Evolutionary conservation across 2,797 vertebrate genomes (phyloP), one percentile per base, ranked within the genome.

Genomic region (Lacerta agilis): DNA sequence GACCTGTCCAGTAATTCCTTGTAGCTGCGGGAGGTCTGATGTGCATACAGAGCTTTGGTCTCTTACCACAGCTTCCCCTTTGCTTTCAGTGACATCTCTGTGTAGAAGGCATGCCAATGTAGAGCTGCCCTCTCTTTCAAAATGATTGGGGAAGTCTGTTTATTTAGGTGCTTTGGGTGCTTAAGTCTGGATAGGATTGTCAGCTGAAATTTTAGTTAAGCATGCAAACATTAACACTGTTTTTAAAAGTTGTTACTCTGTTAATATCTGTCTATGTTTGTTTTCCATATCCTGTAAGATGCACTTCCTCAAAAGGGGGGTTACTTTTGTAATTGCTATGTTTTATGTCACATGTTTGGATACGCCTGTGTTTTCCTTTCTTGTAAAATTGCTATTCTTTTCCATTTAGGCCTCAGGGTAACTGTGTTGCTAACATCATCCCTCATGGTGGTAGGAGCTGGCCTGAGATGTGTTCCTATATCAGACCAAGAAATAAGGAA

Each of bases 361-460:
- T 64, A 43, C 76, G 76, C 18, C 5, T 1, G 23, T 72, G 73
- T 81, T 75, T 87, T 0, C 49, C 73, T 7, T 89, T 84, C 73
- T 38, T 92, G 77, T 78, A 87, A 76, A 41, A 85, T 90, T 9
- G 58, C 58, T 25, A 2, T 81, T 88, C 85, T 45, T 90, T 94
- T 93, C 10, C 1, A 87, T 82, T 29, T 92, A 99, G 99, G 99
- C 95, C 96, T 99, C 91, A 97, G 99, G 79, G 94, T 97, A 1
- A 98, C 98, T 15, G 97, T 99, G 87, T 97, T 99, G 75, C 96
- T 99, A 86, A 98, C 98, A 0, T 97, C 97, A 10, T 97, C 98
- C 87, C 96, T 99, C 76, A 99, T 99, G 98, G 97, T 99, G 76
- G 27, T 98, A 25, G 99, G 99, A 80, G 94, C 98, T 6, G 97